Conservation (phyloP, 2,888 invertebrate genomes). For the Halictus quadricinctus region DNA sequence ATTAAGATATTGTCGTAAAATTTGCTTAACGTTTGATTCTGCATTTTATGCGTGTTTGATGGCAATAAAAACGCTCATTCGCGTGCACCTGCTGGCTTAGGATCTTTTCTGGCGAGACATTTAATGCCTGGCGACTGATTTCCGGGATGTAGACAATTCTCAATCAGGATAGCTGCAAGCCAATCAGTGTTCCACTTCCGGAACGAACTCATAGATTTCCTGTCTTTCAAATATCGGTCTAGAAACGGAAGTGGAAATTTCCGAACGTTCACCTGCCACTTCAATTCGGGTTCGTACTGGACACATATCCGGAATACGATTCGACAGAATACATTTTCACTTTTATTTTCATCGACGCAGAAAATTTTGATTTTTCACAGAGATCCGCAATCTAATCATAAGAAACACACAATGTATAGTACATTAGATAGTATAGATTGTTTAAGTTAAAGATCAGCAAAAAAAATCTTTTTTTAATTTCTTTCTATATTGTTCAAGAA, state of each 20-base stretch:
- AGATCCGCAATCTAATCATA: not conserved
- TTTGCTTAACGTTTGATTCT: not conserved
- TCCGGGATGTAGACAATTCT: constrained; percentile 3
- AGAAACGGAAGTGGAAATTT: not conserved
- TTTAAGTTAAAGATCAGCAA: not conserved
- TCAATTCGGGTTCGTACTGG: not conserved
- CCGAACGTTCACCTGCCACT: not conserved
- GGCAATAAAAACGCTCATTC: not conserved
- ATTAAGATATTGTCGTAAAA: constrained; percentile 1
- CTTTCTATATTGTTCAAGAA: not conserved
- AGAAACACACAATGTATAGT: not conserved
- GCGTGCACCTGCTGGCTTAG: not conserved
- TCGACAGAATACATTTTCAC: not conserved
- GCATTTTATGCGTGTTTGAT: not conserved
- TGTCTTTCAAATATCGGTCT: not conserved
- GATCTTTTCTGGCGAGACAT: not conserved
- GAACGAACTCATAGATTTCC: not conserved
- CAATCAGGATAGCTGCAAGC: not conserved
- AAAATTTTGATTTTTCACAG: no score
- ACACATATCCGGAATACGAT: not conserved
- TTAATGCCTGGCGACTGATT: not conserved
- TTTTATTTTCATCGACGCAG: not conserved
- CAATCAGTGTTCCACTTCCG: not conserved
- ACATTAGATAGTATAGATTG: no score
- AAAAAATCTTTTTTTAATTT: not conserved